phyloP scores from a whole-genome alignment of 37 sponge, comb jelly and placozoan species.

The Dysidea cf. avara region DNA sequence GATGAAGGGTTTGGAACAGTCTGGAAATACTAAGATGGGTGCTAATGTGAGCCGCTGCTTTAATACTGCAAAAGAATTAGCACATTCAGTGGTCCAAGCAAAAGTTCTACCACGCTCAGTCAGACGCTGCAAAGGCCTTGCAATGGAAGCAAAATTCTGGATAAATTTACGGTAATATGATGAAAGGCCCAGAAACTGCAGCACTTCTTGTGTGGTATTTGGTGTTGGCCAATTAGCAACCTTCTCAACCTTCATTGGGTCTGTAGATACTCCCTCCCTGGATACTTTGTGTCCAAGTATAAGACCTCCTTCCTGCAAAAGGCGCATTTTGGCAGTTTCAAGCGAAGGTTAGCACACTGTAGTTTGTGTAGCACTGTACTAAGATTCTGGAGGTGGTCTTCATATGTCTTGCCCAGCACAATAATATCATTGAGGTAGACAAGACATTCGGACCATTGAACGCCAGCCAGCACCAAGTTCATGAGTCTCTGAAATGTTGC shows the following conservation, averaged over 20 bases:
- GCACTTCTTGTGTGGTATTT: neutral
- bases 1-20: constrained; percentile 25
- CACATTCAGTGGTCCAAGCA: constrained; percentile 15
- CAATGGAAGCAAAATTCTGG: constrained; percentile 12
- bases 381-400: constrained; percentile 11
- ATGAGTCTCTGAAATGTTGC: constrained; percentile 40
- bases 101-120: constrained; percentile 5
- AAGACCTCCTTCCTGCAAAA: neutral
- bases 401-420: constrained; percentile 11
- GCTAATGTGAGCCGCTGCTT: constrained; percentile 5
- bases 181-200: constrained; percentile 1
- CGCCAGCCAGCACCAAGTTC: constrained; percentile 32
- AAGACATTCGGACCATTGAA: constrained; percentile 23
- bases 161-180: constrained; percentile 6
- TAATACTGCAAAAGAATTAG: constrained; percentile 3
- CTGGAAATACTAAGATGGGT: constrained; percentile 15
- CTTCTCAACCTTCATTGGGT: constrained; percentile 12
- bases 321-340: constrained; percentile 23
- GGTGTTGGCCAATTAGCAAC: constrained; percentile 20
- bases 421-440: constrained; percentile 22
- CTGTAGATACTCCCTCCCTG: constrained; percentile 18
- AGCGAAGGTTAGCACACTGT: constrained; percentile 6
- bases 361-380: constrained; percentile 5
- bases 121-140: constrained; percentile 18
- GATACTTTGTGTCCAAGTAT: constrained; percentile 25